Conservation (phyloP, 2,113 vertebrate species). For the Paracanthobrama guichenoti region DNA sequence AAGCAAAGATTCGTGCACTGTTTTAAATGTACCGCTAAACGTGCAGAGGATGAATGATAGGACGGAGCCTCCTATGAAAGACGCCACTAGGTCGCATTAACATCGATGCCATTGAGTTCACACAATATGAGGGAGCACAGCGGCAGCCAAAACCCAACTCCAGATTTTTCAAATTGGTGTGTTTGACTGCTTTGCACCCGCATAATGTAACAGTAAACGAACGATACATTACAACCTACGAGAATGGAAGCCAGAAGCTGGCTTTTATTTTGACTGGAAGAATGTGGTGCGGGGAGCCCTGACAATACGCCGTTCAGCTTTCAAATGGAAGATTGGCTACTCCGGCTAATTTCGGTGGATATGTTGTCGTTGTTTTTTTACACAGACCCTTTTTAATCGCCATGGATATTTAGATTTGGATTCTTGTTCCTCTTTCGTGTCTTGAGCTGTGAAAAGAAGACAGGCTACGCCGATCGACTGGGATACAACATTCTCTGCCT, state of each 20-base stretch:
- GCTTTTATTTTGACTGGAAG: conserved; percentile 63
- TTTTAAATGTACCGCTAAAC: conserved; percentile 88
- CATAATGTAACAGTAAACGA: conserved; percentile 86
- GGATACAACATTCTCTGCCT: conserved; percentile 62
- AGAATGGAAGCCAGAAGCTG: conserved; percentile 73
- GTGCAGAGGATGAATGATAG: conserved; percentile 77
- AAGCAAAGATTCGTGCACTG: background rate
- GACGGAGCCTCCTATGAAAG: conserved; percentile 79
- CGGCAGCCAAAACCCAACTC: conserved; percentile 86
- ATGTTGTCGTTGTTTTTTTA: conserved; percentile 33
- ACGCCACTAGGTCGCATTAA: conserved; percentile 71
- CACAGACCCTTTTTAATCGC: conserved; percentile 26
- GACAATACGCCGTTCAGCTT: conserved; percentile 47
- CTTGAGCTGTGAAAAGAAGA: conserved; percentile 60
- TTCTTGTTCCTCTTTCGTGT: conserved; percentile 27
- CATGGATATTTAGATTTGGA: conserved; percentile 44
- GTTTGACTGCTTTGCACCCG: conserved; percentile 65
- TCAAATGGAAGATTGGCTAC: conserved; percentile 50
- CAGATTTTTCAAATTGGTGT: conserved; percentile 67
- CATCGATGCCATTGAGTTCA: conserved; percentile 82
- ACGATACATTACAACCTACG: conserved; percentile 72
- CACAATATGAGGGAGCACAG: conserved; percentile 84
- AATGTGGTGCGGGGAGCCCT: conserved; percentile 49
- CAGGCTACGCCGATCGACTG: conserved; percentile 56
- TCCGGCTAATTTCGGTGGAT: conserved; percentile 38